Percentiles rank a stretch among this genome's conserved stretches.
Evolutionary conservation across 53 echinoderm and acorn worm genomes (phyloP).

Genomic region (Crossaster papposus): DNA sequence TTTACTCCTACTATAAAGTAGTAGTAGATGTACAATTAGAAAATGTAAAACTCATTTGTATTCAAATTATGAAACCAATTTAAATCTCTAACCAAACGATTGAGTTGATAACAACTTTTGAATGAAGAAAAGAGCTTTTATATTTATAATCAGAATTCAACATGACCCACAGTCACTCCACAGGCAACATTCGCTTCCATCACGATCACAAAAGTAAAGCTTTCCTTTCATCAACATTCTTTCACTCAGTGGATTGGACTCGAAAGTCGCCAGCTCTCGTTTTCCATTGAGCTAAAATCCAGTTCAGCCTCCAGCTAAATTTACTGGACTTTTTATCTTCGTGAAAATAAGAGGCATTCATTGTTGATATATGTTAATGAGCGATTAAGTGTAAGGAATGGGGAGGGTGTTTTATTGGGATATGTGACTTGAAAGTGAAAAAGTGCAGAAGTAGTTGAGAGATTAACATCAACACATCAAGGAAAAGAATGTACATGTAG

Average conservation of each 20-base stretch:
- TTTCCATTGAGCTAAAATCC: neutral
- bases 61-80: constrained; percentile 23
- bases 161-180: no score
- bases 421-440: neutral
- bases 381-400: neutral
- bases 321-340: neutral
- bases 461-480: neutral
- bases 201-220: neutral
- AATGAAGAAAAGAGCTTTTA: neutral
- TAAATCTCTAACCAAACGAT: constrained; percentile 16
- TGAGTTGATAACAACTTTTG: neutral
- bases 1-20: no score
- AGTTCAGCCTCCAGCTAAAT: neutral
- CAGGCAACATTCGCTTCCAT: neutral
- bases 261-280: neutral
- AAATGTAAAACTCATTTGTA: constrained; percentile 1
- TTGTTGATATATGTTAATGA: constrained; percentile 12
- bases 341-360: neutral
- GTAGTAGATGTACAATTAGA: neutral
- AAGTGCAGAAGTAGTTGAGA: neutral
- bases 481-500: no score
- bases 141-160: neutral
- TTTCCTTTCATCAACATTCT: neutral
- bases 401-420: neutral
- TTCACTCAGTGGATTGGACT: neutral